Conservation (phyloP, 2,888 invertebrate genomes). For the Lochmaea crataegi region DNA sequence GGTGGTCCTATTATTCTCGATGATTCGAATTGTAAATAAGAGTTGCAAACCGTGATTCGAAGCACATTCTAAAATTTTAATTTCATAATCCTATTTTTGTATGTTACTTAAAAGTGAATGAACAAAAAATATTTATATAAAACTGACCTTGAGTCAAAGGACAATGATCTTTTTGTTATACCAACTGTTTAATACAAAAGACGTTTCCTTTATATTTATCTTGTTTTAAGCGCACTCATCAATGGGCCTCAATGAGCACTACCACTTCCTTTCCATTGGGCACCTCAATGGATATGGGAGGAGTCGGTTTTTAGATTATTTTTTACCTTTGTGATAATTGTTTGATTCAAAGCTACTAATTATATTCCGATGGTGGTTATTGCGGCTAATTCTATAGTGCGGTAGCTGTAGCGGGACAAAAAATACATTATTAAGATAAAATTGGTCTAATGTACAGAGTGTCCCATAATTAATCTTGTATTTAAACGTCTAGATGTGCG, state of each 20-base stretch:
- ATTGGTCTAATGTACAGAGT: neutral
- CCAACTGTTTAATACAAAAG: constrained; percentile 37
- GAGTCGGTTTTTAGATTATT: constrained; percentile 31
- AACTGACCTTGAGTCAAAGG: constrained; percentile 48
- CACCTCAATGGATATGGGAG: constrained; percentile 43
- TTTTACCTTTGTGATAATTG: constrained; percentile 37
- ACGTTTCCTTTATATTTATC: constrained; percentile 37
- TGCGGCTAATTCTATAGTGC: constrained; percentile 11
- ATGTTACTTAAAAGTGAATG: constrained; percentile 43
- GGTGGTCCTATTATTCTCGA: no score
- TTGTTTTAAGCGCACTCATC: constrained; percentile 36
- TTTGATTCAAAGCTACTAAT: constrained; percentile 38
- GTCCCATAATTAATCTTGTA: neutral
- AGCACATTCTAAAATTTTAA: no score
- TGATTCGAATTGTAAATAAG: no score
- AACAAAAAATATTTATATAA: constrained; percentile 51
- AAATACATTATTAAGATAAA: neutral
- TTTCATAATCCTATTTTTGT: no score
- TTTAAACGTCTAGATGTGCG: no score
- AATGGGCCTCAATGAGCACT: constrained; percentile 32
- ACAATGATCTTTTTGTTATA: constrained; percentile 51
- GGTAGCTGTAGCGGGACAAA: neutral
- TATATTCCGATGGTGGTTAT: constrained; percentile 36
- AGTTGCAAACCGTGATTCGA: no score
- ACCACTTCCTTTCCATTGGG: constrained; percentile 45